Evolutionary conservation across 2,888 invertebrate species (phyloP).

Genomic region (Melieria picta): DNA sequence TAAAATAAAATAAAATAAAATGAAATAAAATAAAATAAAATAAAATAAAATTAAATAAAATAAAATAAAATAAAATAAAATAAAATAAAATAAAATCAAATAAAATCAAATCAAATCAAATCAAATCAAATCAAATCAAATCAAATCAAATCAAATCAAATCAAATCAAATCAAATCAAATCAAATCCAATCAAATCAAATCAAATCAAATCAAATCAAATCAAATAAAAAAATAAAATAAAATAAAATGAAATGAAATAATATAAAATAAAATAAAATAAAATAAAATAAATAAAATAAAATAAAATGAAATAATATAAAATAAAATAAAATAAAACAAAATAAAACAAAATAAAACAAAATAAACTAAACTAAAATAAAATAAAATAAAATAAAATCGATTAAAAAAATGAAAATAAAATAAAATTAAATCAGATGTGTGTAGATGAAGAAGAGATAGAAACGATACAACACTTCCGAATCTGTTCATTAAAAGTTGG

Average conservation of each 20-base stretch:
- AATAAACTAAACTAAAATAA: neutral
- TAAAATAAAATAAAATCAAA: conserved; percentile 3
- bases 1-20: neutral
- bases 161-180: no score
- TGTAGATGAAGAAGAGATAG: neutral
- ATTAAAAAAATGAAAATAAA: conserved; percentile 8
- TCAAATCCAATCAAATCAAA: no score
- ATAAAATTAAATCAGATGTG: neutral
- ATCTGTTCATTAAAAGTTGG: no score
- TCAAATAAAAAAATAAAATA: neutral
- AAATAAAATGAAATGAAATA: no score
- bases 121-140: neutral
- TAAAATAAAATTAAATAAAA: neutral
- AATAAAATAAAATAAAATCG: neutral
- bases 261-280: neutral
- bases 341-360: neutral
- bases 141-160: no score
- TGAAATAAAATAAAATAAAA: neutral
- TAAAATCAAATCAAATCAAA: neutral
- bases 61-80: conserved; percentile 3
- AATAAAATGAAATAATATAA: neutral
- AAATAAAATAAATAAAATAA: neutral
- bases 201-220: no score
- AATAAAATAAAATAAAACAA: neutral
- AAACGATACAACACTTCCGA: neutral